These are phyloP conservation scores for Oryctolagus cuniculus DNA, from an alignment of 2,113 vertebrate genomes.

Conservation along the genomic window mOryCun1.1 NC_091437.1:247001-247500, in stretches of 20 bases:
- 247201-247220: background rate
- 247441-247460: background rate
- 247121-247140: background rate
- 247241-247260: background rate
- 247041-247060: background rate
- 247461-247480: background rate
- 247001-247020: too few relatives aligned
- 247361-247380: background rate
- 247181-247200: constrained; percentile 63
- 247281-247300: too few relatives aligned
- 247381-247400: background rate
- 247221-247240: background rate
- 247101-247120: too few relatives aligned
- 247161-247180: constrained; percentile 74
- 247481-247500: background rate
- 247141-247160: background rate
- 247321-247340: too few relatives aligned
- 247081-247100: background rate
- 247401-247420: background rate
- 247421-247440: background rate
- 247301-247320: background rate
- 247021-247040: too few relatives aligned
- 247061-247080: background rate
- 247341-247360: background rate
- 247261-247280: background rate